Evolutionary conservation across 1,140 invertebrate species (phyloP), one percentile per base, ranked within the genome.

Genomic region (Eciton burchellii): DNA sequence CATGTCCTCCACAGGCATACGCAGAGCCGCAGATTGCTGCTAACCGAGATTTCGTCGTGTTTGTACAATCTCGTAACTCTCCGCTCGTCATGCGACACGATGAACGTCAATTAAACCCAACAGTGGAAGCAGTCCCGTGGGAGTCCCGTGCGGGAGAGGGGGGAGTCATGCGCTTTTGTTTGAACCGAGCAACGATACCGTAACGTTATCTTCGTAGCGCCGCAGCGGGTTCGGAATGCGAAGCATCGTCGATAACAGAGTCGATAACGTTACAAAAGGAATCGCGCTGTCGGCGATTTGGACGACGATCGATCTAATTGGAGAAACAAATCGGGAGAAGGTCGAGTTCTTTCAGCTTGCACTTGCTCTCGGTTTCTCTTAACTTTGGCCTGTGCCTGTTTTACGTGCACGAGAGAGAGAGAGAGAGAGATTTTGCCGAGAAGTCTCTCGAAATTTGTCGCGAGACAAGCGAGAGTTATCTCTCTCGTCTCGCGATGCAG

Each of bases 61-160:
- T 65, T 65, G 35, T 21, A 24, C 19, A 45, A 65, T 35, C 59
- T 29, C 26, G 5, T 60, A 60, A 60, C 59, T 60, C 6, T 16
- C 24, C 19, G 4, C 3, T 43, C 19, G 35, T 65, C 12, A 21
- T 14, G n/a, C 19, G 43, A 65, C 21, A n/a, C 35, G 43, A 65
- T 65, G 26, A 60, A 45, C 21, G 41, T 65, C 19, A 65, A 65
- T 45, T 65, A 65, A 65, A 65, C 19, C 62, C 11, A n/a, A n/a
- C n/a, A n/a, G 43, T 45, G 41, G 12, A 16, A 45, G 35, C 3
- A 24, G n/a, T 65, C 41, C 43, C n/a, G 35, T 3, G 41, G 9
- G 41, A 63, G 43, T 4, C 5, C 4, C 11, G 62, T n/a, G n/a
- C n/a, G n/a, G n/a, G n/a, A n/a, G n/a, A n/a, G n/a, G n/a, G n/a